A percentile compares a stretch with the other conserved stretches of the same genome.
These are phyloP conservation scores for Vipera latastei DNA, from an alignment of 2,797 vertebrate genomes.

Conservation along the genomic window DNA sequence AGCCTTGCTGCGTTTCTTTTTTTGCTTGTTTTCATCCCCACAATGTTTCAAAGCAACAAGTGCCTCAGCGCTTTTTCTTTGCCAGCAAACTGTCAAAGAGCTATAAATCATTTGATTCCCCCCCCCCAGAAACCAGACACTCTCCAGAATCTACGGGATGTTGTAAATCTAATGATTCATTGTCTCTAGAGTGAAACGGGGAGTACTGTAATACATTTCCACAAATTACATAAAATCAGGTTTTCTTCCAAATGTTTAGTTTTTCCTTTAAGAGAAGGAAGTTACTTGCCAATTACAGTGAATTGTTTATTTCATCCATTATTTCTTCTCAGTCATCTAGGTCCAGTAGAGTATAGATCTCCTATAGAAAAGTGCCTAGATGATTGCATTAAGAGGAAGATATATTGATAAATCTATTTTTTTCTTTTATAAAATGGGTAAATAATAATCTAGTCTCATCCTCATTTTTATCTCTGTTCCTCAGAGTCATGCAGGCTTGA, in stretches of 20 bases:
- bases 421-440: neutral
- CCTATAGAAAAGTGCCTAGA: neutral
- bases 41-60: neutral
- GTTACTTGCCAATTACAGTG: neutral
- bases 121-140: neutral
- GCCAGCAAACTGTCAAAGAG: neutral
- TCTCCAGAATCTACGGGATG: neutral
- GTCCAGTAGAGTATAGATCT: neutral
- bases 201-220: neutral
- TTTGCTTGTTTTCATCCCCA: neutral
- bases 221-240: neutral
- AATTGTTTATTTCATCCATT: neutral
- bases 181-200: neutral
- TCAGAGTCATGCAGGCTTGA: neutral
- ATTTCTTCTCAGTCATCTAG: neutral
- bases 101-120: slow-evolving; percentile 11
- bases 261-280: neutral
- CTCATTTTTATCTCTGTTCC: neutral
- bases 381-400: neutral
- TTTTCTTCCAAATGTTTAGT: neutral
- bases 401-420: neutral
- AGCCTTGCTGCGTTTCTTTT: slow-evolving; percentile 3
- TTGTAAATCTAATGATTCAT: slow-evolving; percentile 6
- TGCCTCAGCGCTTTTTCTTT: slow-evolving; percentile 24
- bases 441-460: neutral